Evolutionary conservation across 2,888 invertebrate genomes (phyloP), one percentile per base, ranked within the genome.

Genomic region (Eretmocerus hayati): DNA sequence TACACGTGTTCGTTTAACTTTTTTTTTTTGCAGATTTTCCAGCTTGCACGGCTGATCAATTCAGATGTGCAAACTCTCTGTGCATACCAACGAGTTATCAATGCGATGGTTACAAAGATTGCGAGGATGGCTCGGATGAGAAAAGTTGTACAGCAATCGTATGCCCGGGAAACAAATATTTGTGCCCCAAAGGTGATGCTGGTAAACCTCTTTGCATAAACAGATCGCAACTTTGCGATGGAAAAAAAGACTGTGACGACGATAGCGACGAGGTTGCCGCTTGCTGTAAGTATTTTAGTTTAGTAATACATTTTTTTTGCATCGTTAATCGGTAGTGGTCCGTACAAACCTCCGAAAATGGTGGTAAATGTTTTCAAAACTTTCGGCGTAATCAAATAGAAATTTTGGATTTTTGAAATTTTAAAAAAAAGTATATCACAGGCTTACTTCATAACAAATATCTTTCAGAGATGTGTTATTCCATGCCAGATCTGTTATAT

Each of bases 111-210:
- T 87, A 87, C 74, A 79, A 83, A 54, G 96, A 97, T 72, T 97
- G 97, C 73, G 81, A 85, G 1, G 96, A 96, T 66, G 88, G 88
- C 31, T 87, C 88, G 13, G 92, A 92, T 69, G 92, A 93, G 65
- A 80, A 81, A 57, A 89, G 90, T 76, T 92, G 92, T 73, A 87
- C 88, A 11, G 82, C 84, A 48, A 86, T 90, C 54, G 83, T 88
- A 13, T 93, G 93, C 72, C 89, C 90, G 15, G 89, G 87, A 62
- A 87, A 89, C 71, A 90, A 92, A 76, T 94, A 92, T 75, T 80
- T 91, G 49, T 95, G 95, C 63, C 87, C 88, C 0, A 81, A 81
- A 53, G 86, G 33, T 33, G 39, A 90, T 13, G 74, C 80, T 1
- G 84, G 84, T 19, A 77, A 81, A 13, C 87, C 89, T 55, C 87